Evolutionary conservation across 1,140 invertebrate genomes (phyloP).

Genomic region (Apolygus lucorum): DNA sequence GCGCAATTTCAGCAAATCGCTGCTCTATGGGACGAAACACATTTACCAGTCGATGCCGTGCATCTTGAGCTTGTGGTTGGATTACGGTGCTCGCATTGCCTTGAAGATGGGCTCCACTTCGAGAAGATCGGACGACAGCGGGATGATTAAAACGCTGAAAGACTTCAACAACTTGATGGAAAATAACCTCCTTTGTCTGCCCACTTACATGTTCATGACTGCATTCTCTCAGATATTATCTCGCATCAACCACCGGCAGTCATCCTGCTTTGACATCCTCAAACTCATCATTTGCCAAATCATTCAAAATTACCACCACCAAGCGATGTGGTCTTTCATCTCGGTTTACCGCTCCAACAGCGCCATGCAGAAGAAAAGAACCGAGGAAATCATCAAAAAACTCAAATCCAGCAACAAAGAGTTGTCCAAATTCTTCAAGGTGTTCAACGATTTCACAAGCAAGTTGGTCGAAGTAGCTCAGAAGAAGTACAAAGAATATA

Average conservation of each 20-base stretch:
- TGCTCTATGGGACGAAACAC: constrained; percentile 76
- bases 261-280: constrained; percentile 50
- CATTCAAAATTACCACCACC: constrained; percentile 73
- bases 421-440: constrained; percentile 56
- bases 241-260: constrained; percentile 79
- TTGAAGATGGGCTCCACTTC: background rate
- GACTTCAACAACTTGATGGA: constrained; percentile 14
- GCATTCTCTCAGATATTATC: constrained; percentile 91
- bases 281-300: constrained; percentile 73
- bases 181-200: constrained; percentile 55
- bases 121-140: background rate
- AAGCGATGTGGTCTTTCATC: constrained; percentile 87
- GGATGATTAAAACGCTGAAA: constrained; percentile 11
- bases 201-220: constrained; percentile 78
- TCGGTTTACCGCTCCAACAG: constrained; percentile 69
- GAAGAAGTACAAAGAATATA: constrained; percentile 41
- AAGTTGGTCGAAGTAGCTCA: constrained; percentile 75
- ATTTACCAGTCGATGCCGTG: constrained; percentile 92
- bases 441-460: constrained; percentile 73
- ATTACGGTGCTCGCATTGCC: constrained; percentile 46
- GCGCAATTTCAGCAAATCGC: constrained; percentile 48
- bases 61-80: constrained; percentile 84
- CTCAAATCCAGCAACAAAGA: constrained; percentile 47
- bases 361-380: constrained; percentile 59
- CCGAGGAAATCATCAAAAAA: constrained; percentile 62